Base-by-base conservation (phyloP, 2,888 invertebrate genomes). In the Dilophus febrilis region DNA sequence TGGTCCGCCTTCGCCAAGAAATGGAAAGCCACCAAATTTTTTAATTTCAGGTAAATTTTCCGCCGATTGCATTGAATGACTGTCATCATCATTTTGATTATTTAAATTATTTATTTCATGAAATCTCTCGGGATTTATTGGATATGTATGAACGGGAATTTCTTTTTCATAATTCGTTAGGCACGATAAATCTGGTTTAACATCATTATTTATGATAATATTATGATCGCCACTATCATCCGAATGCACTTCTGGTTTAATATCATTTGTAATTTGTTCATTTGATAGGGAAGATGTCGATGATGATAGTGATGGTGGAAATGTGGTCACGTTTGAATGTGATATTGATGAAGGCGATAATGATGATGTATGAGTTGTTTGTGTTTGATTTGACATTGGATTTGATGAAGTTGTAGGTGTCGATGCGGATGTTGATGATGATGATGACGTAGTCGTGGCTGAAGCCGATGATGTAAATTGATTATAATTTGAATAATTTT, bases 1-100 rank as follows among this genome's bases (percentile, higher is more conserved):
- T 18, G 80, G 77, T 11, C 80, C 80, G 31, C 78, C 78, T 47
- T 79, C 79, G 12, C 80, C 79, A 44, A 71, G 62, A 55, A 70
- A 80, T 45, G 70, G 59, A 53, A 75, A 75, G 18, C 66, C 65
- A 28, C 47, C 45, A 41, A 45, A 19, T 35, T 42, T 53, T 48
- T 56, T 62, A 47, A 62, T 64, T 44, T 58, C 52, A 47, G 57
- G 50, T 54, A 53, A 56, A 45, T 62, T 59, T 51, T 64, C 64
- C 53, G 62, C 60, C 53, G 58, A 62, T 58, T 51, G 50, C 58
- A 58, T 60, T 50, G 60, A 57, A 59, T 58, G 56, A 36, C 28
- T 36, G 17, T 36, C 36, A 4, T 36, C 36, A 22, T 22, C 22
- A 22, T 22, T 22, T 6, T 22, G 5, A 22, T 22, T 22, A 22